A percentile compares a stretch with the other conserved stretches of the same genome.
phyloP scores from a whole-genome alignment of 2,797 vertebrate species.

The Thalassophryne amazonica region DNA sequence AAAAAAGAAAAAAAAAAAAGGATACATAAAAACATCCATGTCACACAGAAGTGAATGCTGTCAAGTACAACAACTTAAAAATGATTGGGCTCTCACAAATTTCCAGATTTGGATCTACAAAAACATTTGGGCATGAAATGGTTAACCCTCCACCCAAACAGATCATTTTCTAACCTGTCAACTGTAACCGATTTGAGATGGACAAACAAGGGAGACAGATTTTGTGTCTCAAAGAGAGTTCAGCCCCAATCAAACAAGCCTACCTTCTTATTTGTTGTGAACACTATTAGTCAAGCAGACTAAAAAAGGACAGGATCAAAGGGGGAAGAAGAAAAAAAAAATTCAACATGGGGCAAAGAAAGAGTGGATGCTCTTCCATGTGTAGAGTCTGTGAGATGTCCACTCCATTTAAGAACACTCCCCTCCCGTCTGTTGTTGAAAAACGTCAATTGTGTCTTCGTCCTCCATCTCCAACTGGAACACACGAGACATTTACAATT shows the following conservation, averaged over 20 bases:
- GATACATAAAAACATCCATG: constrained; percentile 17
- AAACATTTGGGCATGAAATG: constrained; percentile 35
- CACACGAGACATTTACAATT: constrained; percentile 2
- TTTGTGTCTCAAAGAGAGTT: constrained; percentile 38
- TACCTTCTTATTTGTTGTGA: constrained; percentile 15
- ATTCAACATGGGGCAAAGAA: constrained; percentile 35
- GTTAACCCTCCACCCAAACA: too few species aligned
- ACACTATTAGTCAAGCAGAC: constrained; percentile 27
- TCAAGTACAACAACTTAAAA: constrained; percentile 30
- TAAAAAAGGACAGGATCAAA: neutral
- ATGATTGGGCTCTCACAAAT: constrained; percentile 4
- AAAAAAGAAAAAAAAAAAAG: constrained; percentile 13
- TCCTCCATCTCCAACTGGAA: constrained; percentile 94
- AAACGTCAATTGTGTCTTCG: constrained; percentile 91
- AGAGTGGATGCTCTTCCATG: constrained; percentile 37
- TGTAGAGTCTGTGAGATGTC: constrained; percentile 28
- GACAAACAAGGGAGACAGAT: too few species aligned
- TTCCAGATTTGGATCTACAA: too few species aligned
- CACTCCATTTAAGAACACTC: constrained; percentile 58
- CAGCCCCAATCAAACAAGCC: constrained; percentile 16
- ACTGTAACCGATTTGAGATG: constrained; percentile 19
- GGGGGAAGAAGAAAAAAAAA: neutral
- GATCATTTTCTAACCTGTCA: neutral
- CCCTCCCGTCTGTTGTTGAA: constrained; percentile 94
- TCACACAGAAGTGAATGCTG: constrained; percentile 16